A percentile compares a stretch with the other conserved stretches of the same genome.
These are phyloP conservation scores for Chrysoperla carnea DNA, from an alignment of 1,140 invertebrate genomes.

Conservation along the genomic window DNA sequence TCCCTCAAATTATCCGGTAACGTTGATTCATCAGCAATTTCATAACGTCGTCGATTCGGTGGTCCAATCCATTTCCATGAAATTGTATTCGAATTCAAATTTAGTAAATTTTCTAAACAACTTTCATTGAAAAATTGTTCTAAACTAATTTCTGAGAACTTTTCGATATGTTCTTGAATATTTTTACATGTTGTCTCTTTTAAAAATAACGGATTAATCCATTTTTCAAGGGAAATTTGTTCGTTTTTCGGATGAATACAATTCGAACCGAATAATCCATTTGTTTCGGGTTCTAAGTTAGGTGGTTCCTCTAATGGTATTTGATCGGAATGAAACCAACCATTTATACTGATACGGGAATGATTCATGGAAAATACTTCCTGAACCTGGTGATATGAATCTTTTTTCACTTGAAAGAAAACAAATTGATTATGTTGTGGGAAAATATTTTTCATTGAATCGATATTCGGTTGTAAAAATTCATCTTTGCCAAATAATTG, in stretches of 20 bases:
- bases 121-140: slow-evolving; percentile 30
- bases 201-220: slow-evolving; percentile 31
- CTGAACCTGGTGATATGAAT: slow-evolving; percentile 32
- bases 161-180: slow-evolving; percentile 35
- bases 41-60: slow-evolving; percentile 39
- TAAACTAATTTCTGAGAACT: slow-evolving; percentile 35
- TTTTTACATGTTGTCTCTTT: slow-evolving; percentile 21
- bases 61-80: slow-evolving; percentile 39
- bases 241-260: slow-evolving; percentile 11
- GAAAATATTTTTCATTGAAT: slow-evolving; percentile 29
- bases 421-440: slow-evolving; percentile 52
- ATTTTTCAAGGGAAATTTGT: slow-evolving; percentile 19
- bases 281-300: slow-evolving; percentile 9
- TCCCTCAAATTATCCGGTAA: slow-evolving; percentile 25
- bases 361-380: slow-evolving; percentile 42
- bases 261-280: slow-evolving; percentile 10
- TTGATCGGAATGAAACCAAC: slow-evolving; percentile 47
- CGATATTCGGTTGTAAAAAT: slow-evolving; percentile 29
- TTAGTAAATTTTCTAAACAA: slow-evolving; percentile 16
- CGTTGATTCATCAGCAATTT: slow-evolving; percentile 26
- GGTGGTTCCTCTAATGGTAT: slow-evolving; percentile 16
- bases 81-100: slow-evolving; percentile 10
- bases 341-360: slow-evolving; percentile 49
- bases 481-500: slow-evolving; percentile 40
- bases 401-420: slow-evolving; percentile 44